phyloP scores from a whole-genome alignment of 2,797 vertebrate species.

The Smutsia temminckii region DNA sequence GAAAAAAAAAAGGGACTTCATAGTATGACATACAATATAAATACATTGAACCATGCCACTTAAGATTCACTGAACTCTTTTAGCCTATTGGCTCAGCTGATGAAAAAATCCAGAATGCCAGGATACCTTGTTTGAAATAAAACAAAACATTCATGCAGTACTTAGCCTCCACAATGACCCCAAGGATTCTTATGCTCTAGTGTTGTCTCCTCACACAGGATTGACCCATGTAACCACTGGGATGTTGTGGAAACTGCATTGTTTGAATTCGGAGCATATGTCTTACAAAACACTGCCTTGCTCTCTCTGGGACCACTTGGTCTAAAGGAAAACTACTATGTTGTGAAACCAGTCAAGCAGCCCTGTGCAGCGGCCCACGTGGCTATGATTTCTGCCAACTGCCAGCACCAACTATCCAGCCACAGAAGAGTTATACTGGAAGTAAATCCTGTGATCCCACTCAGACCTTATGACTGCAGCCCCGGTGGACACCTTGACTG shows the following conservation, averaged over 20 bases:
- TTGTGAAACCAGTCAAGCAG: not conserved
- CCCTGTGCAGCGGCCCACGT: not conserved
- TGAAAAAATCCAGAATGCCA: not conserved
- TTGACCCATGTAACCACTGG: not conserved
- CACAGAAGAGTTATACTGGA: not conserved
- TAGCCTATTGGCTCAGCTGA: not conserved
- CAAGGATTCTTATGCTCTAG: not conserved
- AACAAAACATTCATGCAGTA: not conserved
- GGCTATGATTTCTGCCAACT: not conserved
- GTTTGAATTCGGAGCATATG: not conserved
- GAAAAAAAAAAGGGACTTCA: not conserved
- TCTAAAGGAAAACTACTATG: not conserved
- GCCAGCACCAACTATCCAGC: not conserved
- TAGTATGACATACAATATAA: not conserved
- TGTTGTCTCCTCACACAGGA: not conserved
- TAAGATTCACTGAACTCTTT: not conserved
- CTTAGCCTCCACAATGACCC: not conserved
- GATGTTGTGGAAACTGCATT: not conserved
- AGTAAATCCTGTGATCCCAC: not conserved
- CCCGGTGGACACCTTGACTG: not conserved
- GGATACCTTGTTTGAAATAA: not conserved
- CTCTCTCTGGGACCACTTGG: not conserved
- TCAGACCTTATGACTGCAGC: not conserved
- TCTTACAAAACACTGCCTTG: not conserved
- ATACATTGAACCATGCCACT: not conserved